These are phyloP conservation scores for Enteromius thamalakanensis DNA, from an alignment of 2,797 vertebrate species.

Conservation along the genomic window DNA sequence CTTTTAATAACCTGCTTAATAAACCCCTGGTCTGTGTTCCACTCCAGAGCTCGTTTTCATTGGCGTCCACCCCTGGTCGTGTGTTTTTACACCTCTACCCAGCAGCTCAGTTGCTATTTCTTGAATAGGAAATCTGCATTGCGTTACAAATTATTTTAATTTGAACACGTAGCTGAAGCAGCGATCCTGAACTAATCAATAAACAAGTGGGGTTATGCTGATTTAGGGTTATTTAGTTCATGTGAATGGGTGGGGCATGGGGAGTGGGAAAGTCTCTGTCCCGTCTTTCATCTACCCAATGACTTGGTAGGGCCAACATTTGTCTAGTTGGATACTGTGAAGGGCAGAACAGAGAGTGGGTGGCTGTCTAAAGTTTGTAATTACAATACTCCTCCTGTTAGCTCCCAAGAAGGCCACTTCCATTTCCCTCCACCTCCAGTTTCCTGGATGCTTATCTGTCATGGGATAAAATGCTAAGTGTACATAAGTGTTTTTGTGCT, in stretches of 20 bases:
- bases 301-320: slow-evolving; percentile 53
- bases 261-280: slow-evolving; percentile 59
- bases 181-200: neutral
- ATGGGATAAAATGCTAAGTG: slow-evolving; percentile 15
- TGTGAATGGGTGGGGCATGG: slow-evolving; percentile 70
- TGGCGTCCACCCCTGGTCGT: slow-evolving; percentile 50
- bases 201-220: slow-evolving; percentile 72
- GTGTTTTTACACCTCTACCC: slow-evolving; percentile 36
- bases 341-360: slow-evolving; percentile 59
- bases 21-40: slow-evolving; percentile 61
- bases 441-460: slow-evolving; percentile 3
- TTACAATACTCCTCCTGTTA: slow-evolving; percentile 22
- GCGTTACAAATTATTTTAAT: neutral
- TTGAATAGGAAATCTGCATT: neutral
- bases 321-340: slow-evolving; percentile 60
- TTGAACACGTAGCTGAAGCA: neutral
- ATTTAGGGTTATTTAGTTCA: slow-evolving; percentile 76
- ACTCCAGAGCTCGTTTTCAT: slow-evolving; percentile 59
- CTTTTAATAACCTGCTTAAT: slow-evolving; percentile 68
- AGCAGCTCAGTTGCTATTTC: slow-evolving; percentile 12
- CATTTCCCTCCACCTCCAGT: slow-evolving; percentile 20
- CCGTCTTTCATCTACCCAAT: slow-evolving; percentile 8
- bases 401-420: slow-evolving; percentile 18
- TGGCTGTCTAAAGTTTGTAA: slow-evolving; percentile 30
- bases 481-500: slow-evolving; percentile 22